These are phyloP conservation scores for Puffinus mauretanicus DNA, from an alignment of 2,113 vertebrate species.

Conservation along the genomic window DNA sequence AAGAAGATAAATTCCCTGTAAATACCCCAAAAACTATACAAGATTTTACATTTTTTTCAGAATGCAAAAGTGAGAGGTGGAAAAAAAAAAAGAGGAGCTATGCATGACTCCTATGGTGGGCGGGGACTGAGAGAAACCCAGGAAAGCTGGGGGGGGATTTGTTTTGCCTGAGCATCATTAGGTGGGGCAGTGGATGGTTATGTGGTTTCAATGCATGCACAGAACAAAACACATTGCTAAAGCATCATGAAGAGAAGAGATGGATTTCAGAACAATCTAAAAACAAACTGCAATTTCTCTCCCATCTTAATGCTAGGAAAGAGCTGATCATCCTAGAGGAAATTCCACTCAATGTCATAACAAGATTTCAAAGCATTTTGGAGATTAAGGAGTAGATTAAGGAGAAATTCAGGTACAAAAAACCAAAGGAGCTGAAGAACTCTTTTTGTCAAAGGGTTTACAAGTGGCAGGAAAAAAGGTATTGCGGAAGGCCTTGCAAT, in stretches of 20 bases:
- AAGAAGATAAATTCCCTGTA: background rate
- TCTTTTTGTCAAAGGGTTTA: background rate
- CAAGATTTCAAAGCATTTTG: background rate
- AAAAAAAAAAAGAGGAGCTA: background rate
- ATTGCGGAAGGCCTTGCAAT: background rate
- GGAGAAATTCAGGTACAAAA: background rate
- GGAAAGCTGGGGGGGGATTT: background rate
- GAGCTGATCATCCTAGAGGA: background rate
- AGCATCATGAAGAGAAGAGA: background rate
- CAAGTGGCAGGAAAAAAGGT: background rate
- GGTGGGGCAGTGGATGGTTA: background rate
- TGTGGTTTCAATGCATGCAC: background rate
- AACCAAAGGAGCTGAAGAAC: background rate
- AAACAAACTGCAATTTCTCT: background rate
- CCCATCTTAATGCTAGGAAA: background rate
- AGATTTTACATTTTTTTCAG: background rate
- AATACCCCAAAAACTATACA: background rate
- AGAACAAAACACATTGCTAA: background rate
- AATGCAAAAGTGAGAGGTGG: background rate
- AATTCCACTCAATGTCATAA: background rate
- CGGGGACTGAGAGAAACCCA: background rate
- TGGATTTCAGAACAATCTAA: background rate
- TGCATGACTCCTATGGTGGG: accelerated
- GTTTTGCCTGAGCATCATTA: background rate
- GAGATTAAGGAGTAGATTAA: background rate